These are phyloP conservation scores for Chaenocephalus aceratus DNA, from an alignment of 2,113 vertebrate genomes.

Conservation along the genomic window DNA sequence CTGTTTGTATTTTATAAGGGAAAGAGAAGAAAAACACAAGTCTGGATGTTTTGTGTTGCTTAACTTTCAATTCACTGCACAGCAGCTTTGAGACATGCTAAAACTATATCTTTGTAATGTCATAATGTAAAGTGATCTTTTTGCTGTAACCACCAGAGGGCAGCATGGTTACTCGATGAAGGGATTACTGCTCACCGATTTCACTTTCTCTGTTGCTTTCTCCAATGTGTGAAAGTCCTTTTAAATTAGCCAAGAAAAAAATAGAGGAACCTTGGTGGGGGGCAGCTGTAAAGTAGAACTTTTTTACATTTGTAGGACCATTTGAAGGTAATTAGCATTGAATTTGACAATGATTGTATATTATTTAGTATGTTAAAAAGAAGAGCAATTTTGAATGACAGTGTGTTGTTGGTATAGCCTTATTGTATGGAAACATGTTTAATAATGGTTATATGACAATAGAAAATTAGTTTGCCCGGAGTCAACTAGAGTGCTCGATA, in stretches of 20 bases:
- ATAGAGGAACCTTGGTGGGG: neutral
- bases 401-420: neutral
- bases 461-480: neutral
- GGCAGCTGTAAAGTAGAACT: neutral
- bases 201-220: neutral
- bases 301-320: neutral
- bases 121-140: neutral
- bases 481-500: neutral
- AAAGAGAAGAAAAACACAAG: too few species aligned
- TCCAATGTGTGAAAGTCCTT: neutral
- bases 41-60: too few species aligned
- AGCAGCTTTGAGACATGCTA: too few species aligned
- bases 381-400: too few species aligned
- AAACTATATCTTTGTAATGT: too few species aligned
- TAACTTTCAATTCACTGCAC: too few species aligned
- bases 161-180: slow-evolving; percentile 19
- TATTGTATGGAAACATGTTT: neutral
- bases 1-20: too few species aligned
- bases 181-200: neutral
- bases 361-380: too few species aligned
- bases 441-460: neutral
- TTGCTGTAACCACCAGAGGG: slow-evolving; percentile 39
- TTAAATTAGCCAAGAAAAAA: neutral
- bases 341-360: neutral
- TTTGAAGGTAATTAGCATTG: too few species aligned